A percentile compares a stretch with the other conserved stretches of the same genome.
These are phyloP conservation scores for Mystacornis crossleyi DNA, from an alignment of 2,113 vertebrate species.

Conservation along the genomic window DNA sequence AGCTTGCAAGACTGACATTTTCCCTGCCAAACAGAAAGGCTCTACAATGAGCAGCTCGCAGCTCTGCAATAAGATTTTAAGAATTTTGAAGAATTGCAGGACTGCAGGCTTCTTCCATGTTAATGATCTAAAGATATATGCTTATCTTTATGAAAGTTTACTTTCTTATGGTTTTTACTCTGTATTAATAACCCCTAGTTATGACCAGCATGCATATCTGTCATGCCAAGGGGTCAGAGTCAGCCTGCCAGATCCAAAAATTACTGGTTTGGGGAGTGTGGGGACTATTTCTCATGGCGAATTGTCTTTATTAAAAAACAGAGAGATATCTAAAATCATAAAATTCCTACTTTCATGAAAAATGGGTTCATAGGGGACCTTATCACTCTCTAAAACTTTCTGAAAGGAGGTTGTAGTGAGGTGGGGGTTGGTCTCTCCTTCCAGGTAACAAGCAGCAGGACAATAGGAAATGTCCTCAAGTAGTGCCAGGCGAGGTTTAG, in stretches of 20 bases:
- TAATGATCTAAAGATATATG: neutral
- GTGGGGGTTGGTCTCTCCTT: neutral
- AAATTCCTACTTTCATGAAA: neutral
- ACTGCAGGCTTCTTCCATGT: neutral
- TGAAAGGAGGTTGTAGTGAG: neutral
- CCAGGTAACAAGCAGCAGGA: neutral
- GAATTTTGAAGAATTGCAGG: neutral
- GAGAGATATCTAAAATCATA: neutral
- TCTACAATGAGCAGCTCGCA: neutral
- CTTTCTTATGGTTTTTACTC: neutral
- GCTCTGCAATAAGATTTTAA: neutral
- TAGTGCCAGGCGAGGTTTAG: neutral
- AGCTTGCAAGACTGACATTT: neutral
- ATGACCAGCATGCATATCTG: fast-evolving
- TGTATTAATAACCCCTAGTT: neutral
- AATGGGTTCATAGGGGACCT: neutral
- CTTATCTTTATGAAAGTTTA: neutral
- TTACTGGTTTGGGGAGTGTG: fast-evolving
- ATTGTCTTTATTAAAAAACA: neutral
- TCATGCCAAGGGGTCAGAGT: neutral
- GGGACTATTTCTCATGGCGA: neutral
- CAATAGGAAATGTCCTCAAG: neutral
- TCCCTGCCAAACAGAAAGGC: neutral
- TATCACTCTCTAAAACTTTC: neutral
- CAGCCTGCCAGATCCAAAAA: neutral